A percentile compares a stretch with the other conserved stretches of the same genome.
phyloP scores from a whole-genome alignment of 2,797 vertebrate genomes.

The Lepus townsendii region DNA sequence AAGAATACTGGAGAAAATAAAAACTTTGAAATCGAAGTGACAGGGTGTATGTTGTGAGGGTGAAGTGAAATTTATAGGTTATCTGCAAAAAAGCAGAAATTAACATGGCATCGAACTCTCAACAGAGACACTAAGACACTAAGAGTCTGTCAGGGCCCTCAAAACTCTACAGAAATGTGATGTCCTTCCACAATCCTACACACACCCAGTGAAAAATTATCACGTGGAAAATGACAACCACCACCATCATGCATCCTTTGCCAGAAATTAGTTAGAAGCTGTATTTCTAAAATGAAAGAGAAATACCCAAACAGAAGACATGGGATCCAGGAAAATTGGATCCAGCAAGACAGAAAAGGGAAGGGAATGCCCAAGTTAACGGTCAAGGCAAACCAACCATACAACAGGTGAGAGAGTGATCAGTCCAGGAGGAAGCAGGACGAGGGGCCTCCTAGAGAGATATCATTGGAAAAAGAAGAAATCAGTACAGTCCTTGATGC shows the following conservation, averaged over 20 bases:
- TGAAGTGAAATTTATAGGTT: neutral
- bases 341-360: too few species aligned
- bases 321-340: neutral
- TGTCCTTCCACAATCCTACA: neutral
- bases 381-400: neutral
- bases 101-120: neutral
- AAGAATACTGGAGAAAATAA: neutral
- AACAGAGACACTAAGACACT: neutral
- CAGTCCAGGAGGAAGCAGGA: neutral
- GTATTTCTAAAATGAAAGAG: neutral
- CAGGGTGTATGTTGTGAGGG: neutral
- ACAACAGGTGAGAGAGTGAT: neutral
- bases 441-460: neutral
- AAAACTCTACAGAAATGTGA: neutral
- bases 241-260: neutral
- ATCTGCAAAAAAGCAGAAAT: neutral
- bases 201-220: neutral
- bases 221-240: neutral
- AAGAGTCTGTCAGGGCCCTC: neutral
- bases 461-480: accelerated
- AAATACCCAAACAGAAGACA: neutral
- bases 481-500: neutral
- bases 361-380: neutral
- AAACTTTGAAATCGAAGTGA: neutral
- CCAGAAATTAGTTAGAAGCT: neutral